Evolutionary conservation across 1,140 invertebrate species (phyloP), one percentile per base, ranked within the genome.

Genomic region (Drosophila navojoa): DNA sequence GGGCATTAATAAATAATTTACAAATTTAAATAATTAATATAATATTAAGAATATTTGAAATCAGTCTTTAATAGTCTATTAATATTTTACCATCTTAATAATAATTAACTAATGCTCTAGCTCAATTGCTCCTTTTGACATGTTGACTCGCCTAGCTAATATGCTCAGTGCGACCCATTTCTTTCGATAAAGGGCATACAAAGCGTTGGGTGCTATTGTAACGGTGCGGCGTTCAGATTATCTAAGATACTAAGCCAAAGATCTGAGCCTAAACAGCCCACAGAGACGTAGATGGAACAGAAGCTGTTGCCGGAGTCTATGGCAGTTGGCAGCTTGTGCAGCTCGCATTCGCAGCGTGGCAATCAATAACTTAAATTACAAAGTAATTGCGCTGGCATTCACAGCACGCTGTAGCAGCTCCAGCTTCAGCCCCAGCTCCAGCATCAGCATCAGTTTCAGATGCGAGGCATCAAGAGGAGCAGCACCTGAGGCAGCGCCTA

Each of bases 361-460:
- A 91, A 91, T 91, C 90, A 91, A 91, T 91, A 91, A 91, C 90
- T 91, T 91, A 91, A 91, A 91, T 91, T 91, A 90, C 90, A 91
- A 91, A 91, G 86, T 91, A 91, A 91, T 91, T 91, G 90, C 90
- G 66, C 70, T 78, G 90, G 90, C 77, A 91, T 90, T 85, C 90
- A 89, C 84, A 89, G 84, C 79, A 89, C 80, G 84, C 79, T 84
- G 79, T 72, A 52, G 71, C 54, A 76, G 68, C 81, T 80, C 68
- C 69, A 55, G 68, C 81, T 80, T 67, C 69, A 55, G 50, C 49
- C 10, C 32, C 54, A 59, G 63, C 59, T 60, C 5, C 55, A 44
- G 42, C 42, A n/a, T n/a, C 42, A 44, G 42, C 42, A 15, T 38
- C 35, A 59, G 49, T 59, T 29, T 53, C 52, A 57, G 69, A 67